phyloP scores from a whole-genome alignment of 2,797 vertebrate species.

The Falco peregrinus region DNA sequence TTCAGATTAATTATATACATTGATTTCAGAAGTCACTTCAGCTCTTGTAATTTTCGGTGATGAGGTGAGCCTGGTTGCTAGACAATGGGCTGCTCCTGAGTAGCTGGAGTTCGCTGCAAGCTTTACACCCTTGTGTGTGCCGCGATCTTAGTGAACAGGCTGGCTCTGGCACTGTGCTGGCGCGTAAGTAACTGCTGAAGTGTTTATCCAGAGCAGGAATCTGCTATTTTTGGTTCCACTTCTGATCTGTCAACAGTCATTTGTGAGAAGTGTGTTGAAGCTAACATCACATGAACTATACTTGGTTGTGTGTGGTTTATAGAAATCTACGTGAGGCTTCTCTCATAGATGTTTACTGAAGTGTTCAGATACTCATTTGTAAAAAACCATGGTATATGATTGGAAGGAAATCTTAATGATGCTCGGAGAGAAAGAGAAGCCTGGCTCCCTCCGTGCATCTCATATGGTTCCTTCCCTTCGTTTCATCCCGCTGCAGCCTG shows the following conservation, averaged over 20 bases:
- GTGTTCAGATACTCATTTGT: background rate
- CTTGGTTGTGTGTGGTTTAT: background rate
- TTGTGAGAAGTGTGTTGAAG: background rate
- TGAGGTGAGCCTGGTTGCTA: background rate
- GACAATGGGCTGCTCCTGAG: rapidly evolving
- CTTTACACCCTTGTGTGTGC: background rate
- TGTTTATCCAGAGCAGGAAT: background rate
- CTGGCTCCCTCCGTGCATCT: background rate
- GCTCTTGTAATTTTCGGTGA: background rate
- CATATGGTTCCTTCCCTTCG: background rate
- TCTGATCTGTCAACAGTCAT: background rate
- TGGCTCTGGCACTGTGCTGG: background rate
- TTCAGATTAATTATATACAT: background rate
- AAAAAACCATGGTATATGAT: rapidly evolving
- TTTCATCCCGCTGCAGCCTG: background rate
- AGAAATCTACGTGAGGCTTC: background rate
- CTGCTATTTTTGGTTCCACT: background rate
- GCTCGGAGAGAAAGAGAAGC: background rate
- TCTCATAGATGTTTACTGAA: background rate
- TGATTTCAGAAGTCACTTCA: background rate
- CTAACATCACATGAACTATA: background rate
- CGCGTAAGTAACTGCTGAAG: too few relatives aligned
- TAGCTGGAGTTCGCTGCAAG: background rate
- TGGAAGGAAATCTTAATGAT: background rate
- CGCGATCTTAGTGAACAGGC: rapidly evolving